phyloP scores from a whole-genome alignment of 2,888 invertebrate species.

The Odontocerum albicorne region DNA sequence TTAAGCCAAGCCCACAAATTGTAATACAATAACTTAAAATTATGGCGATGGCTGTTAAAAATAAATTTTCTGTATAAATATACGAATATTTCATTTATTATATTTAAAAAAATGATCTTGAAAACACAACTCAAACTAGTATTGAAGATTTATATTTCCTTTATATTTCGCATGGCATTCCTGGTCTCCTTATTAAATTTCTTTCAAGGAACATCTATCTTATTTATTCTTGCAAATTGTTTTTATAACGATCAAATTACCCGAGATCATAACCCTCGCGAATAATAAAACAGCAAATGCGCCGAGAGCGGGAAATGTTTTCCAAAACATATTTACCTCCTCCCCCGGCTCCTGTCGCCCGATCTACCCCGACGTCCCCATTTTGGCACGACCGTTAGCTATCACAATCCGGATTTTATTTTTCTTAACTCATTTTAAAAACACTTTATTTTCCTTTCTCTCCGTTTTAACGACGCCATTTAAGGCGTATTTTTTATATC shows the following conservation, averaged over 20 bases:
- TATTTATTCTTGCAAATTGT: constrained; percentile 21
- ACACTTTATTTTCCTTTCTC: constrained; percentile 37
- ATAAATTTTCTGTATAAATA: too few species aligned
- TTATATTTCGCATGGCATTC: too few species aligned
- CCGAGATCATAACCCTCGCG: constrained; percentile 26
- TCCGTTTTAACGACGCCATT: constrained; percentile 36
- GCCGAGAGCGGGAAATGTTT: constrained; percentile 32
- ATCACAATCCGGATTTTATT: constrained; percentile 35
- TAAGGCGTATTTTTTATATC: constrained; percentile 37
- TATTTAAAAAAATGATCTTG: not conserved
- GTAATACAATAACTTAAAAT: too few species aligned
- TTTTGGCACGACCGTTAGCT: constrained; percentile 21
- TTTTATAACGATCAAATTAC: constrained; percentile 23
- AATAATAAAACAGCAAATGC: constrained; percentile 22
- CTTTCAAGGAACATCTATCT: constrained; percentile 1
- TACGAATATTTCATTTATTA: too few species aligned
- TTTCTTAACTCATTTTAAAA: constrained; percentile 38
- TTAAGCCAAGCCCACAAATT: too few species aligned
- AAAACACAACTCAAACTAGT: too few species aligned
- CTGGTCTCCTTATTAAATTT: too few species aligned
- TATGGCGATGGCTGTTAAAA: too few species aligned
- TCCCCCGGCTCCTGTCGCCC: constrained; percentile 14
- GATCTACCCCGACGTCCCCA: constrained; percentile 11
- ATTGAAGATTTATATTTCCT: too few species aligned
- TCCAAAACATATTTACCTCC: constrained; percentile 34